Conservation (phyloP, 2,888 invertebrate genomes). For the Thyatira batis region DNA sequence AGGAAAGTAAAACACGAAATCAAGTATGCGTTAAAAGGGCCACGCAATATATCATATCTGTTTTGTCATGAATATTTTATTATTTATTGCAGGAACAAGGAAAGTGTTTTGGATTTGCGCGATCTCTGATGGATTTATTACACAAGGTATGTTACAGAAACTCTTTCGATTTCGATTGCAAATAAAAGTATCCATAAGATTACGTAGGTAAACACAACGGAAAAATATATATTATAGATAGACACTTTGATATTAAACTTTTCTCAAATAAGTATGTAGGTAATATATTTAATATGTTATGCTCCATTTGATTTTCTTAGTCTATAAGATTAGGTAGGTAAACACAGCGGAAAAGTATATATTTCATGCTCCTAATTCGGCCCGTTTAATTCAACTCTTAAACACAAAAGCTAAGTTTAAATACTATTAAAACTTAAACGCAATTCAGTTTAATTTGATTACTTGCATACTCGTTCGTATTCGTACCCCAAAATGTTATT, state of each 20-base stretch:
- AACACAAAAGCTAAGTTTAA: neutral
- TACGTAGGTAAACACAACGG: too few relatives aligned
- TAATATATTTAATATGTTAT: too few relatives aligned
- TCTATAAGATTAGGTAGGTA: too few relatives aligned
- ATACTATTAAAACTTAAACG: neutral
- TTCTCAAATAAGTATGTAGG: too few relatives aligned
- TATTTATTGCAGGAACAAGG: conserved; percentile 6
- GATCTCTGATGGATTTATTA: conserved; percentile 3
- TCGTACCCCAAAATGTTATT: neutral
- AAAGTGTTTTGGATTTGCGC: neutral
- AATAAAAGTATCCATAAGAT: too few relatives aligned
- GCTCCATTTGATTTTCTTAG: too few relatives aligned
- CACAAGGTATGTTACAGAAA: conserved; percentile 12
- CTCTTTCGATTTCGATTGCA: neutral
- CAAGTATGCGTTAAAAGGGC: conserved; percentile 8
- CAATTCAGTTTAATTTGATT: neutral
- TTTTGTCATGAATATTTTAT: conserved; percentile 12
- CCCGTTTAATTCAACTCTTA: too few relatives aligned
- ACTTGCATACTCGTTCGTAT: too few relatives aligned
- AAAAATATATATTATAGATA: too few relatives aligned
- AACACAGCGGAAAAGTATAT: too few relatives aligned
- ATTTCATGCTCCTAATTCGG: too few relatives aligned
- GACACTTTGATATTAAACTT: too few relatives aligned
- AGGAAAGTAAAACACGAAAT: neutral
- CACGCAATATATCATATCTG: conserved; percentile 1